Evolutionary conservation across 2,888 invertebrate species (phyloP).

Genomic region (Athalia circularis): DNA sequence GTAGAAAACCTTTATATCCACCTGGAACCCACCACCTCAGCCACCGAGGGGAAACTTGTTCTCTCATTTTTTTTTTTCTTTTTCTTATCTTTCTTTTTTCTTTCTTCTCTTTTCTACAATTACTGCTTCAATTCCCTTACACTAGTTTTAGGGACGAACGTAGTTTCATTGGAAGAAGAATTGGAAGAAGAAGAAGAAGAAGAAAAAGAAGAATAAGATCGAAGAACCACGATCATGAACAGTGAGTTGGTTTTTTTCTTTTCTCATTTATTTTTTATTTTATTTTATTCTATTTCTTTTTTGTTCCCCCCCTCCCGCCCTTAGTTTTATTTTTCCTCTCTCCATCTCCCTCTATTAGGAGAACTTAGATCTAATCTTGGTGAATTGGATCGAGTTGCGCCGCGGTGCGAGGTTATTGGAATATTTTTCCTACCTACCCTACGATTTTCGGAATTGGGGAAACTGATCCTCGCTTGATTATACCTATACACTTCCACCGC

Average conservation of each 20-base stretch:
- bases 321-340: background rate
- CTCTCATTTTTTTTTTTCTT: background rate
- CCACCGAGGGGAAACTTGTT: no score
- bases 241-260: background rate
- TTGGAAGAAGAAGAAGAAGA: background rate
- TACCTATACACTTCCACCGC: background rate
- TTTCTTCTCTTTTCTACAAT: slow-evolving; percentile 39
- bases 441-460: background rate
- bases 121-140: slow-evolving; percentile 47
- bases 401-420: slow-evolving; percentile 21
- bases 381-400: slow-evolving; percentile 40
- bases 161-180: background rate
- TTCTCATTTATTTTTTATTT: no score
- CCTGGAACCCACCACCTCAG: background rate
- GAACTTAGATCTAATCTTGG: slow-evolving; percentile 44
- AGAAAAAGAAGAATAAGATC: background rate
- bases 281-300: no score
- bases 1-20: background rate
- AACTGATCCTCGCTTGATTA: slow-evolving; percentile 4
- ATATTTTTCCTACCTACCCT: slow-evolving; percentile 13
- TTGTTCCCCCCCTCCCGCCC: no score
- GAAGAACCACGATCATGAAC: background rate
- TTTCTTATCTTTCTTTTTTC: background rate
- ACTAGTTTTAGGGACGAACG: no score
- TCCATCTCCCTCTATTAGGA: slow-evolving; percentile 21